Evolutionary conservation across 92 coral and sea anemone genomes (phyloP).

Genomic region (Zoanthus solanderi): DNA sequence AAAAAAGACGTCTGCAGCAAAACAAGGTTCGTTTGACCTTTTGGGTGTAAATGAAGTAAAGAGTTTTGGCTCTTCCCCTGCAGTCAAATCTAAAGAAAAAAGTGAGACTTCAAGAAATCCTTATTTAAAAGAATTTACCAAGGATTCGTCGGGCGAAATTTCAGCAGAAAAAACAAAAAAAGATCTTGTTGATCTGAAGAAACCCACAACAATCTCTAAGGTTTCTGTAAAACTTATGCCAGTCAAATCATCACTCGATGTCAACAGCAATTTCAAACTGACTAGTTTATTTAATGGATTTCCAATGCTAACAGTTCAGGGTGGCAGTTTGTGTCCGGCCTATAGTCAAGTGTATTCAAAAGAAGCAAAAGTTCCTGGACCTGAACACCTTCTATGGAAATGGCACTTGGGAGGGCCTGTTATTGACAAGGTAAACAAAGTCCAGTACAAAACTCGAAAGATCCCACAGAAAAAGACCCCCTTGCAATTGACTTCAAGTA

Average conservation of each 20-base stretch:
- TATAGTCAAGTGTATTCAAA: slow-evolving; percentile 64
- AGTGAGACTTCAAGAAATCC: neutral
- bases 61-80: neutral
- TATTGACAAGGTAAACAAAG: slow-evolving; percentile 37
- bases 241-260: slow-evolving; percentile 47
- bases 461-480: slow-evolving; percentile 11
- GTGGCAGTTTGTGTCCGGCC: slow-evolving; percentile 64
- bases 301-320: slow-evolving; percentile 63
- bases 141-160: neutral
- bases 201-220: neutral
- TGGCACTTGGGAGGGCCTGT: slow-evolving; percentile 86
- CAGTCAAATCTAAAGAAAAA: neutral
- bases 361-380: slow-evolving; percentile 34
- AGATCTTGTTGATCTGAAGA: neutral
- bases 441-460: slow-evolving; percentile 10
- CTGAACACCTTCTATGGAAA: slow-evolving; percentile 78
- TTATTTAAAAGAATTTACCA: neutral
- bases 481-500: slow-evolving; percentile 1
- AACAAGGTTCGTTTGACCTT: neutral
- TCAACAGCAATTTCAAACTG: slow-evolving; percentile 70
- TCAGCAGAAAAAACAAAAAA: slow-evolving; percentile 10
- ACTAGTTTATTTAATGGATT: slow-evolving; percentile 69
- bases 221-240: slow-evolving; percentile 27
- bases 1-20: neutral
- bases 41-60: neutral